Percentiles rank a stretch among this genome's conserved stretches.
These are phyloP conservation scores for Tamandua tetradactyla DNA, from an alignment of 2,797 vertebrate genomes.

Conservation along the genomic window DNA sequence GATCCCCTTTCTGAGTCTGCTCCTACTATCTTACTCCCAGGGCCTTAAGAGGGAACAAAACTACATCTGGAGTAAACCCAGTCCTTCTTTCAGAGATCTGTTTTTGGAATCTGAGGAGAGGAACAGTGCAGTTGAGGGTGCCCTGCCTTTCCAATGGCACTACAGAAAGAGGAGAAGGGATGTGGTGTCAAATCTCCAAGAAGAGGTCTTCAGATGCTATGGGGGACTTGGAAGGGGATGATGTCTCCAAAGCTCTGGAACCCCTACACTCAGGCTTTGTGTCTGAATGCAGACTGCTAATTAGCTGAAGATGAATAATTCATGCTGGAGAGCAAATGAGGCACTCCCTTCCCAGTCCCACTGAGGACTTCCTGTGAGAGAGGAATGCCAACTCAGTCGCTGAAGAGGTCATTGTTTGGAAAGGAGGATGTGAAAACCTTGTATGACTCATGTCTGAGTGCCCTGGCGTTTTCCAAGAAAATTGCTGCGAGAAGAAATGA, in stretches of 20 bases:
- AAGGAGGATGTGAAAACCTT: background rate
- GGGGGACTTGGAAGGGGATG: background rate
- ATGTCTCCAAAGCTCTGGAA: background rate
- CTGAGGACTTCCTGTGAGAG: background rate
- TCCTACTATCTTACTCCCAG: background rate
- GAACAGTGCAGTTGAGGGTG: background rate
- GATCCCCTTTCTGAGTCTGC: background rate
- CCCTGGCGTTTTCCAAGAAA: background rate
- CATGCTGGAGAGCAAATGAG: background rate
- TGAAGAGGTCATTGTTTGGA: background rate
- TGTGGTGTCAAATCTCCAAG: background rate
- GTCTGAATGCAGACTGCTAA: background rate
- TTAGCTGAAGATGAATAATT: background rate
- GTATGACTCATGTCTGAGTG: background rate
- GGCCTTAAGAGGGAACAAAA: background rate
- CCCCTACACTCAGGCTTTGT: background rate
- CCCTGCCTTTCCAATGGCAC: background rate
- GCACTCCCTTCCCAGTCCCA: background rate
- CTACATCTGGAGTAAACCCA: background rate
- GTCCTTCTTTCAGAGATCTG: background rate
- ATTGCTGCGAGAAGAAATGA: background rate
- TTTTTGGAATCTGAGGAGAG: background rate
- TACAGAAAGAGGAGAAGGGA: background rate
- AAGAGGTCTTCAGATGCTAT: background rate
- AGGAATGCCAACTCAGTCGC: background rate